Evolutionary conservation across 2,113 vertebrate species (phyloP), one percentile per base, ranked within the genome.

Genomic region (Ptilonorhynchus violaceus): DNA sequence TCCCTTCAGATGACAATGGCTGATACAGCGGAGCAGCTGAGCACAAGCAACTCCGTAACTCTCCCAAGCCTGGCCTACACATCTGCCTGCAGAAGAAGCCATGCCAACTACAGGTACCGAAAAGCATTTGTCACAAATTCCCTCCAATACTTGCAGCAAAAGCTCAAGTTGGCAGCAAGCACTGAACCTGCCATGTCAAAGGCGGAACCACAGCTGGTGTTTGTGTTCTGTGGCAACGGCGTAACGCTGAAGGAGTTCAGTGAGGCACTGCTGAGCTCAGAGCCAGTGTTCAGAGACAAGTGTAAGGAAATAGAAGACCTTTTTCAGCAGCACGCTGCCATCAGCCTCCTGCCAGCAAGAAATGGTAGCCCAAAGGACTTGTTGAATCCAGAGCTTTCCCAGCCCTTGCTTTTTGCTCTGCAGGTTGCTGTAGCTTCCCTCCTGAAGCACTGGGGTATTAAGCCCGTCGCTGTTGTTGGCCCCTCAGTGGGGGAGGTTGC

Each of bases 141-240:
- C 53, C 75, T 98, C 6, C 95, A 85, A 15, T 97, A 99, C 68
- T 94, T 99, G 93, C 83, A 98, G 46, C 86, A 97, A 59, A 97
- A 98, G 73, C 86, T 99, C 23, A 85, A 44, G 63, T 91, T n/a
- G 4, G 93, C 95, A 49, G 28, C 50, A 3, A 97, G 88, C 50
- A 84, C n/a, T 15, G 96, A 96, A 50, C 67, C 77, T 41, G 58
- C 89, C 27, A 22, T 47, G 23, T 60, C 70, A 28, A 98, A 94
- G 68, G 90, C 37, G 27, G 96, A 97, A 27, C 76, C 94, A 6
- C 95, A 98, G 72, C 72, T 99, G 74, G 97, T 98, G 77, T 99
- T 99, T 98, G 98, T 99, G 89, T 99, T 99, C 94, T 98, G 98
- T 90, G 98, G 98, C 67, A 99, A 99, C 2, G 98, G 98, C 0